Conservation (phyloP, 2,113 vertebrate genomes). For the Chinchilla lanigera region DNA sequence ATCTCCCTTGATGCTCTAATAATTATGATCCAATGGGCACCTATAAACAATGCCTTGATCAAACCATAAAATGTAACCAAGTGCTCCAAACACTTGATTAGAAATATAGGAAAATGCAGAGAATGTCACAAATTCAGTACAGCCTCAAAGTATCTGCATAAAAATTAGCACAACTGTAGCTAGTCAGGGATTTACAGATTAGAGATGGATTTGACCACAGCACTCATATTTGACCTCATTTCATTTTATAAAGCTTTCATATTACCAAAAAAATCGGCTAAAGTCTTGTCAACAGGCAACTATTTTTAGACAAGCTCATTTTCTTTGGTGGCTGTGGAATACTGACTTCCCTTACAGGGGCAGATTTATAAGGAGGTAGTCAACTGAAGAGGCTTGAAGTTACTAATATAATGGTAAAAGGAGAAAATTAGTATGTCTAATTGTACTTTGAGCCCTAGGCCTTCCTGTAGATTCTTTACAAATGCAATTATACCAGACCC, state of each 20-base stretch:
- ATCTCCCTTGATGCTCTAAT: not conserved
- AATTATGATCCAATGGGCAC: not conserved
- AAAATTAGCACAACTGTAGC: slow-evolving; percentile 69
- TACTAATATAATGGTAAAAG: not conserved
- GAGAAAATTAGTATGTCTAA: slow-evolving; percentile 44
- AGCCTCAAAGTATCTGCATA: slow-evolving; percentile 66
- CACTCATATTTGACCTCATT: slow-evolving; percentile 80
- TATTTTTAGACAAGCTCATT: slow-evolving; percentile 79
- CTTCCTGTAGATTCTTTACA: not conserved
- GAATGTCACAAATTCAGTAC: slow-evolving; percentile 57
- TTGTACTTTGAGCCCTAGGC: not conserved
- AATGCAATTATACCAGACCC: slow-evolving; percentile 7
- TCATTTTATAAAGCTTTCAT: slow-evolving; percentile 74
- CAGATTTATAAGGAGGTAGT: slow-evolving; percentile 10
- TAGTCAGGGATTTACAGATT: slow-evolving; percentile 79
- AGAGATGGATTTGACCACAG: slow-evolving; percentile 79
- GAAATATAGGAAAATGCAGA: not conserved
- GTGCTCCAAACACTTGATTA: not conserved
- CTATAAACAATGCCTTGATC: not conserved
- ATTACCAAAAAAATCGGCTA: not conserved
- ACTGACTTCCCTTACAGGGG: slow-evolving; percentile 56
- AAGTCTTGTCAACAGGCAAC: slow-evolving; percentile 70
- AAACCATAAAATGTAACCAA: not conserved
- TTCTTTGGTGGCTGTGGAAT: slow-evolving; percentile 46
- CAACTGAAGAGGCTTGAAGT: not conserved